Conservation (phyloP, 2,888 invertebrate genomes). For the Podotricha telesiphe region DNA sequence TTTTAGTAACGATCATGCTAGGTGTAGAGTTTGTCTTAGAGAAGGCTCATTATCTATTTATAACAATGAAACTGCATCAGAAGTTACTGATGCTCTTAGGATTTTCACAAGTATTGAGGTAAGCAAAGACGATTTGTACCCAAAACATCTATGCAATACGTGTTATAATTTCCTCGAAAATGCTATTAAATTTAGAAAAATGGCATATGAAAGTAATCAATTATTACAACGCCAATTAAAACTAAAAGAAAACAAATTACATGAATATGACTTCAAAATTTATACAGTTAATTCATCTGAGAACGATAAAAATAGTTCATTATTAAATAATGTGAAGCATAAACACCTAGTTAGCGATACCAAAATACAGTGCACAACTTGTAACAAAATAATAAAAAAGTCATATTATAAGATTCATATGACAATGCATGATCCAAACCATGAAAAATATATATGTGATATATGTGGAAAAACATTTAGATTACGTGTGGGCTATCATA, state of each 20-base stretch:
- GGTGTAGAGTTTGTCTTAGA: slow-evolving; percentile 66
- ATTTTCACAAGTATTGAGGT: slow-evolving; percentile 57
- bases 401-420: slow-evolving; percentile 54
- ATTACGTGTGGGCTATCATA: slow-evolving; percentile 55
- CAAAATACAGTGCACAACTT: slow-evolving; percentile 54
- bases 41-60: slow-evolving; percentile 59
- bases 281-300: background rate
- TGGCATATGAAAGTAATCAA: slow-evolving; percentile 58
- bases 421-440: slow-evolving; percentile 56
- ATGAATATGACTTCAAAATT: background rate
- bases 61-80: slow-evolving; percentile 44
- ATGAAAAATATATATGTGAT: slow-evolving; percentile 55
- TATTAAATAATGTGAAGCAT: background rate
- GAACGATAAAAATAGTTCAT: background rate
- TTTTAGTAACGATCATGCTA: slow-evolving; percentile 13
- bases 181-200: slow-evolving; percentile 61
- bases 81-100: slow-evolving; percentile 58
- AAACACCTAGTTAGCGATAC: slow-evolving; percentile 21
- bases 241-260: slow-evolving; percentile 28
- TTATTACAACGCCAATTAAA: slow-evolving; percentile 53
- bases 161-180: slow-evolving; percentile 62
- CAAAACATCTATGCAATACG: slow-evolving; percentile 61
- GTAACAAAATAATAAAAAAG: slow-evolving; percentile 52
- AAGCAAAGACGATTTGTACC: slow-evolving; percentile 55
- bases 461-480: slow-evolving; percentile 56